Evolutionary conservation across 1,140 invertebrate genomes (phyloP).

Genomic region (Nasonia vitripennis): DNA sequence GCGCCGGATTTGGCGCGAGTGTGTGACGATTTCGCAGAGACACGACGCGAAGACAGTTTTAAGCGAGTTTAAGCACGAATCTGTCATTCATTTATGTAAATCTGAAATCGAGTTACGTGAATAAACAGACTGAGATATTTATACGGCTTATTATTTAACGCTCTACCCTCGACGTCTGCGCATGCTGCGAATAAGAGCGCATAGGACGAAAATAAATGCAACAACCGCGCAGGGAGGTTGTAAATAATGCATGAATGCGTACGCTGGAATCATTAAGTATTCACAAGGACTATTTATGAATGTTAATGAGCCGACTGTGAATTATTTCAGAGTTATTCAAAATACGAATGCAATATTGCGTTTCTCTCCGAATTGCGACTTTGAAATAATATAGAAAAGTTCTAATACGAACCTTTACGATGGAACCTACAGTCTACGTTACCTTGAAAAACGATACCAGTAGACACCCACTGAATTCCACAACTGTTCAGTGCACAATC

Average conservation of each 20-base stretch:
- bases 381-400: too few relatives aligned
- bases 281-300: background rate
- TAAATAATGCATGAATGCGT: constrained; percentile 19
- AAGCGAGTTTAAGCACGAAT: background rate
- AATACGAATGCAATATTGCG: background rate
- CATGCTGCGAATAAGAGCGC: background rate
- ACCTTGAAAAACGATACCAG: too few relatives aligned
- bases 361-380: background rate
- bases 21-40: background rate
- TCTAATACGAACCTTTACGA: too few relatives aligned
- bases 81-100: constrained; percentile 36
- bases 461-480: too few relatives aligned
- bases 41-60: background rate
- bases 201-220: background rate
- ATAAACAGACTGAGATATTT: constrained; percentile 45
- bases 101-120: constrained; percentile 35
- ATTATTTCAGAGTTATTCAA: background rate
- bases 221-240: background rate
- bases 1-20: background rate
- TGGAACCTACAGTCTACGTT: too few relatives aligned
- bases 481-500: background rate
- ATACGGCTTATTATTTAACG: constrained; percentile 2
- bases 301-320: background rate
- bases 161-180: background rate
- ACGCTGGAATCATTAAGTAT: constrained; percentile 1